phyloP scores from a whole-genome alignment of 1,140 invertebrate genomes.

The Drosophila burlai region DNA sequence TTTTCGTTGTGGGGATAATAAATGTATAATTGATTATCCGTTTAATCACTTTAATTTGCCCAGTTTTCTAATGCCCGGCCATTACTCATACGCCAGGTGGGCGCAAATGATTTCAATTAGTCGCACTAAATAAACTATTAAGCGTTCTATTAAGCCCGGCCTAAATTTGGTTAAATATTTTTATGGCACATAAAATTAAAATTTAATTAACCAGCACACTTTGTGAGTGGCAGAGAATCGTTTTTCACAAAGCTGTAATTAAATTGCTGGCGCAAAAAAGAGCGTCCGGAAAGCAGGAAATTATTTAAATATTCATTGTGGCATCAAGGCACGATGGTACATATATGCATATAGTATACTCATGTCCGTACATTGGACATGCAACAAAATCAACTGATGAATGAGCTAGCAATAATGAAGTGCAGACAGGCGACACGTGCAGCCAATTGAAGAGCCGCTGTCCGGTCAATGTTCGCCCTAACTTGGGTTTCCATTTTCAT shows the following conservation, averaged over 20 bases:
- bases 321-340: constrained; percentile 11
- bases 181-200: constrained; percentile 61
- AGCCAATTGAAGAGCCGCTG: constrained; percentile 1
- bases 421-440: constrained; percentile 63
- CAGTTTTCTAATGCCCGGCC: constrained; percentile 35
- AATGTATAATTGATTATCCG: constrained; percentile 47
- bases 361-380: constrained; percentile 6
- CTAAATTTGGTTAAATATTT: constrained; percentile 67
- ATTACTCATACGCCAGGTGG: constrained; percentile 46
- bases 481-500: constrained; percentile 2
- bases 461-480: not conserved
- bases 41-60: constrained; percentile 41
- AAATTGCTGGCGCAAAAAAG: constrained; percentile 48
- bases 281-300: constrained; percentile 32
- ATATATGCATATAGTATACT: too few relatives aligned
- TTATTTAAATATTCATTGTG: constrained; percentile 62
- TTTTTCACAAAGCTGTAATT: constrained; percentile 72
- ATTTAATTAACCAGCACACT: constrained; percentile 64
- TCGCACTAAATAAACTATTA: constrained; percentile 62
- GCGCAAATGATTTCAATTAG: constrained; percentile 56
- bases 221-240: constrained; percentile 20
- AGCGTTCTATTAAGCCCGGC: constrained; percentile 36
- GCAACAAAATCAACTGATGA: constrained; percentile 59
- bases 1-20: constrained; percentile 13
- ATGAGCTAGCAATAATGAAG: constrained; percentile 69